Evolutionary conservation across 2,113 vertebrate species (phyloP).

Genomic region (Lagopus leucura): DNA sequence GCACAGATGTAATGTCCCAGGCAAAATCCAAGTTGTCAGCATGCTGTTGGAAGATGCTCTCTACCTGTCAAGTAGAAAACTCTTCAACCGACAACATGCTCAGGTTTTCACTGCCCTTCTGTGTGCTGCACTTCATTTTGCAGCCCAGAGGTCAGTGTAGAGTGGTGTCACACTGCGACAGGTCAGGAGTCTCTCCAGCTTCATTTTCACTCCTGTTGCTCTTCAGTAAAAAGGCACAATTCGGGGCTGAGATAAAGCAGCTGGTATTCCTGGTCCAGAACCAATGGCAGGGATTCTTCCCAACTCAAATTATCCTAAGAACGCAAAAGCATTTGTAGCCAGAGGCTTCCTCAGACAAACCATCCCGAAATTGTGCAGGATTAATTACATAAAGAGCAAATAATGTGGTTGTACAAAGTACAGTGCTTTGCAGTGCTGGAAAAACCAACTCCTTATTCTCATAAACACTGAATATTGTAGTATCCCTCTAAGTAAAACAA

Average conservation of each 20-base stretch:
- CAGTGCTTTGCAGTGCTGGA: not conserved
- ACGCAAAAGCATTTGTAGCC: rapidly evolving
- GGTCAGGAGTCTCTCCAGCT: not conserved
- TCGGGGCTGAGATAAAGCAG: not conserved
- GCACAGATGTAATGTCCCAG: not conserved
- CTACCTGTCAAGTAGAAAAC: not conserved
- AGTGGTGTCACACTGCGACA: not conserved
- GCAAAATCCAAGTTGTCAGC: not conserved
- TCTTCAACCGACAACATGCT: not conserved
- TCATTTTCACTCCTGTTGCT: rapidly evolving
- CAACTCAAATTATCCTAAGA: not conserved
- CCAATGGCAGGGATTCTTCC: not conserved
- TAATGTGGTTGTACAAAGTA: not conserved
- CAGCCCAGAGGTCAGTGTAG: not conserved
- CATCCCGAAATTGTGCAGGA: not conserved
- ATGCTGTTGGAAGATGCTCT: not conserved
- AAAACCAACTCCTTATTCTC: not conserved
- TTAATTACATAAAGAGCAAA: not conserved
- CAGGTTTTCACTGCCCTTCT: not conserved
- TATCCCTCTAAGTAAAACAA: not conserved
- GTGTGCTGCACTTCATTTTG: rapidly evolving
- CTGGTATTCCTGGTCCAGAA: not conserved
- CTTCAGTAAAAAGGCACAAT: not conserved
- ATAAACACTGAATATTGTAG: not conserved
- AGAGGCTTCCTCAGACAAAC: rapidly evolving